phyloP scores from a whole-genome alignment of 1,140 invertebrate species.

The Lineus longissimus region DNA sequence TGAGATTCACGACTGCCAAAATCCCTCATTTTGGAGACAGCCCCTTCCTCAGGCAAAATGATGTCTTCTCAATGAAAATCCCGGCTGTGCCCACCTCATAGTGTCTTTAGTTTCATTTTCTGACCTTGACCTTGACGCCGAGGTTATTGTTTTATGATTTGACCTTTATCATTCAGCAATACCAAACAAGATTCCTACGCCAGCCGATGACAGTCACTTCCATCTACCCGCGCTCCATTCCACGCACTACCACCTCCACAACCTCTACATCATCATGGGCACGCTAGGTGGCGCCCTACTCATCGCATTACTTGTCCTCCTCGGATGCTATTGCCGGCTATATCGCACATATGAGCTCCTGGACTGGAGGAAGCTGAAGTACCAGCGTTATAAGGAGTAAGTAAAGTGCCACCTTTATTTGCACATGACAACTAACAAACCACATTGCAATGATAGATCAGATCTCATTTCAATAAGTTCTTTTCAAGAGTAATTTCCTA shows the following conservation, averaged over 20 bases:
- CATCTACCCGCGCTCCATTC: background rate
- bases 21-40: too few relatives aligned
- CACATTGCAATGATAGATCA: too few relatives aligned
- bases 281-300: constrained; percentile 28
- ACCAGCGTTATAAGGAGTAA: constrained; percentile 22
- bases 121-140: background rate
- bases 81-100: background rate
- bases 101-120: constrained; percentile 56
- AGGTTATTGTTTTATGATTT: background rate
- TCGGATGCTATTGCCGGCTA: constrained; percentile 32
- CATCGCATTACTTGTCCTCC: constrained; percentile 27
- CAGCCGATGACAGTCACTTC: background rate
- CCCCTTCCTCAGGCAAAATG: too few relatives aligned
- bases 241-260: constrained; percentile 23
- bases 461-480: too few relatives aligned
- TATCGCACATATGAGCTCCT: constrained; percentile 26
- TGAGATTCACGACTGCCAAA: too few relatives aligned
- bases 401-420: background rate
- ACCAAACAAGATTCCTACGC: background rate
- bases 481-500: too few relatives aligned
- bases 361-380: constrained; percentile 18
- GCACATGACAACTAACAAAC: too few relatives aligned
- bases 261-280: constrained; percentile 33
- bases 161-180: background rate
- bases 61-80: background rate